These are phyloP conservation scores for Solea solea DNA, from an alignment of 2,113 vertebrate species.

Conservation along the genomic window DNA sequence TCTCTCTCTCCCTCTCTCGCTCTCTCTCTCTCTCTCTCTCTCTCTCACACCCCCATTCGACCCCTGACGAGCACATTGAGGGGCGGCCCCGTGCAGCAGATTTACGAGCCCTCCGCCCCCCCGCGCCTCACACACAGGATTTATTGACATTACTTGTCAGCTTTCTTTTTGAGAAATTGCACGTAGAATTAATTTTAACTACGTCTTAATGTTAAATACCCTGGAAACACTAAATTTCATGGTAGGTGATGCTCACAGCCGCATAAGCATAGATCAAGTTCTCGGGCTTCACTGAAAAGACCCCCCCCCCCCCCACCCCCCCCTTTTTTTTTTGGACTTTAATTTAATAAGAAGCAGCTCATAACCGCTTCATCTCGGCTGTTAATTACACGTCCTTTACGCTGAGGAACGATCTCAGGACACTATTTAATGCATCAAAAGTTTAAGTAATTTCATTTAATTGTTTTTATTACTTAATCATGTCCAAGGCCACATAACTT, in stretches of 20 bases:
- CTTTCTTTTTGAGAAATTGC: conserved; percentile 88
- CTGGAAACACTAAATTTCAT: conserved; percentile 85
- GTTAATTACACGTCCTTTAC: conserved; percentile 85
- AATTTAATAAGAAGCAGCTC: conserved; percentile 82
- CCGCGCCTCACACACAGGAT: conserved; percentile 87
- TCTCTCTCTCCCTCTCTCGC: conserved; percentile 86
- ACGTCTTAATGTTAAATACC: conserved; percentile 87
- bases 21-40: conserved; percentile 71
- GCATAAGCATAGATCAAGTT: conserved; percentile 78
- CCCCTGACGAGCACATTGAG: conserved; percentile 70
- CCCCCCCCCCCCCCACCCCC: background rate
- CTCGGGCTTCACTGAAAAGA: conserved; percentile 64
- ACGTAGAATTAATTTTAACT: conserved; percentile 93
- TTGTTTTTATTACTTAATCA: conserved; percentile 85
- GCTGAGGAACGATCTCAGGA: conserved; percentile 79
- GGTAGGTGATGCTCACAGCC: conserved; percentile 73
- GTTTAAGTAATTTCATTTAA: conserved; percentile 84
- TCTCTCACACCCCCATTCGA: conserved; percentile 83
- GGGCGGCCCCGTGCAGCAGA: conserved; percentile 74
- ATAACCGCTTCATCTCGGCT: conserved; percentile 80
- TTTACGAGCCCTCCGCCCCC: conserved; percentile 61
- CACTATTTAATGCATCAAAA: conserved; percentile 84
- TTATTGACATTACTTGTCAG: conserved; percentile 92
- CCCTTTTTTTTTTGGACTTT: conserved; percentile 58
- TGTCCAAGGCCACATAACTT: conserved; percentile 68